These are phyloP conservation scores for Gallinago media DNA, from an alignment of 2,113 vertebrate genomes.

Conservation along the genomic window DNA sequence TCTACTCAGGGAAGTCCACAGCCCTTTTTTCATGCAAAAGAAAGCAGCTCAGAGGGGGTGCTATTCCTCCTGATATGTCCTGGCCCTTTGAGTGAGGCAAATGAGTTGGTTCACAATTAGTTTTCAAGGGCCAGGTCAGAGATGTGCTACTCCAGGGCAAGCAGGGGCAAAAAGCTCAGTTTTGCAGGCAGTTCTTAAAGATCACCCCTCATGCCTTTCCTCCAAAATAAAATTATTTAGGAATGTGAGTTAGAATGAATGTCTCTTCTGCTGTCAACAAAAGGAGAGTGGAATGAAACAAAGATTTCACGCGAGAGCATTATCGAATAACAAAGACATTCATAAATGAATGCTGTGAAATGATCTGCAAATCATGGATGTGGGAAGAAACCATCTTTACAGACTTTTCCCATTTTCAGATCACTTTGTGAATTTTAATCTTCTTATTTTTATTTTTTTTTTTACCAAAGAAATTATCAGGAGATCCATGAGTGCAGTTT, in stretches of 20 bases:
- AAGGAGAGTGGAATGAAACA: constrained; percentile 21
- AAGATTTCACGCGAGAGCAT: neutral
- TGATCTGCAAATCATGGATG: neutral
- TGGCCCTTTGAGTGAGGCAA: neutral
- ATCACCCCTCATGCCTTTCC: neutral
- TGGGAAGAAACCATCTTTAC: neutral
- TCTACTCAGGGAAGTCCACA: neutral
- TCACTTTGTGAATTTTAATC: neutral
- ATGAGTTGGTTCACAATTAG: neutral
- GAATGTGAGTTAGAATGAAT: neutral
- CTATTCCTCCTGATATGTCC: neutral
- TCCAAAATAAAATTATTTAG: neutral
- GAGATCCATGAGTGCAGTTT: neutral
- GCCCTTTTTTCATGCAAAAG: neutral
- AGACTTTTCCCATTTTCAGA: neutral
- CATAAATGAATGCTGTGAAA: neutral
- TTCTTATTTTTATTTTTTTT: neutral
- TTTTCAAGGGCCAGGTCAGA: neutral
- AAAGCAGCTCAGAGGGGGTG: neutral
- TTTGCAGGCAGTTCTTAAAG: neutral
- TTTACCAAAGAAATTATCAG: neutral
- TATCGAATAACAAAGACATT: neutral
- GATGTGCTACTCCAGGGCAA: neutral
- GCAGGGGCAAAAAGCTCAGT: neutral
- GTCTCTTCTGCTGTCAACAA: neutral